Conservation (phyloP, 2,113 vertebrate genomes). For the Notiomystis cincta region DNA sequence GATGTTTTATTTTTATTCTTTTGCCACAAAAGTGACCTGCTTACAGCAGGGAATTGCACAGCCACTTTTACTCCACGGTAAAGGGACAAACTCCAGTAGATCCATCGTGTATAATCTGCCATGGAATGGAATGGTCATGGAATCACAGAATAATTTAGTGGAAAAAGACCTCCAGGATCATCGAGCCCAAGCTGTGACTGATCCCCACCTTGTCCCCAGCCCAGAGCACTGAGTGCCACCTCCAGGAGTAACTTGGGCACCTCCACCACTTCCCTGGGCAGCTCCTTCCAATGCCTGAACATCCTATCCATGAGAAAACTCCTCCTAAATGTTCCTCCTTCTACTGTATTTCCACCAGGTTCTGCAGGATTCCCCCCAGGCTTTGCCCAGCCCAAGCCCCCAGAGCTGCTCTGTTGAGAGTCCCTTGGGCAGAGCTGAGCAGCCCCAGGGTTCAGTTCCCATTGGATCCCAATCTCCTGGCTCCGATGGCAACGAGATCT, state of each 20-base stretch:
- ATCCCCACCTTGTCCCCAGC: not conserved
- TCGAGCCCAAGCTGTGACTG: accelerated
- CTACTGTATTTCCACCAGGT: not conserved
- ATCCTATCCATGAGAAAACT: not conserved
- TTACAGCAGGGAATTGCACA: not conserved
- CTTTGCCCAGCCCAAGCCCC: too few species aligned
- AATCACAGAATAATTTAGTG: too few species aligned
- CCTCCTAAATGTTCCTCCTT: not conserved
- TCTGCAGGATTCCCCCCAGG: too few species aligned
- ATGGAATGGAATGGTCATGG: too few species aligned
- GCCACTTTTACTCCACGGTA: not conserved
- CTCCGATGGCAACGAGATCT: too few species aligned
- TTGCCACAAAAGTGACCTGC: not conserved
- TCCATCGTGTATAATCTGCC: not conserved
- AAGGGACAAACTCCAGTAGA: not conserved
- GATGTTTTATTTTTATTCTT: not conserved
- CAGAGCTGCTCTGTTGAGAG: too few species aligned
- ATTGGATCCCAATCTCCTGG: too few species aligned
- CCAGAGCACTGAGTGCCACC: not conserved
- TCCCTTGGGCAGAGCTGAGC: too few species aligned
- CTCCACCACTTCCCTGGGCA: not conserved
- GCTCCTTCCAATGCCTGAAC: not conserved
- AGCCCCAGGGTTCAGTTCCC: too few species aligned
- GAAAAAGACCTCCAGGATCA: not conserved
- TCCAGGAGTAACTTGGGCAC: not conserved